These are phyloP conservation scores for Caracal caracal DNA, from an alignment of 2,113 vertebrate genomes.

Conservation along the genomic window DNA sequence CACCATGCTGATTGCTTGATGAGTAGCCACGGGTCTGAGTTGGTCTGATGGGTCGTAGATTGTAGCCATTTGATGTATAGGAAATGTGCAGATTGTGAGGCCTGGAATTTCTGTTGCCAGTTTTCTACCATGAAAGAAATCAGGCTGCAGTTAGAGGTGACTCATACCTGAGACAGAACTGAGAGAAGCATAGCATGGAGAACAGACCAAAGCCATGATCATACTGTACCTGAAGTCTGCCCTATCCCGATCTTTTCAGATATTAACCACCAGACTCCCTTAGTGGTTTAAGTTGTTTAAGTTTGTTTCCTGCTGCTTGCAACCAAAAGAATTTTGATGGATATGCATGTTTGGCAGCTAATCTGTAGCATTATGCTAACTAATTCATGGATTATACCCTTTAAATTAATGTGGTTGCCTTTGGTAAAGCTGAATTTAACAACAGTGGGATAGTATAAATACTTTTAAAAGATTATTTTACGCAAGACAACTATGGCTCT, in stretches of 20 bases:
- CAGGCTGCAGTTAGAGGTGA: background rate
- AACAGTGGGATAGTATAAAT: background rate
- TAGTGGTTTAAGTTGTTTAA: background rate
- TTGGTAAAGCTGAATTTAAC: background rate
- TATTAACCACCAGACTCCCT: background rate
- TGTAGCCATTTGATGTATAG: background rate
- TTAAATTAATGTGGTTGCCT: background rate
- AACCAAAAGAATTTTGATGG: background rate
- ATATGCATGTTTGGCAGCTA: background rate
- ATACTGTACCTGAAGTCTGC: background rate
- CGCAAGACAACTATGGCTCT: background rate
- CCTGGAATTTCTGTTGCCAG: background rate
- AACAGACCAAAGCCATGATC: background rate
- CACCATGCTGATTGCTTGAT: background rate
- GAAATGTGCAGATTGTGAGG: background rate
- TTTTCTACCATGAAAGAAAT: background rate
- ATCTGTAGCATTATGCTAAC: background rate
- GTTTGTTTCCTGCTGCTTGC: background rate
- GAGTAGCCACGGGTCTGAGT: background rate
- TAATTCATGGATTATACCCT: background rate
- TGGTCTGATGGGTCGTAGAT: background rate
- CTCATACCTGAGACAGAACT: background rate
- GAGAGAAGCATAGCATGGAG: background rate
- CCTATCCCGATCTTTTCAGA: background rate
- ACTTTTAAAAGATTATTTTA: slow-evolving; percentile 9